Percentiles rank a stretch among this genome's conserved stretches.
Conservation (phyloP, 2,797 vertebrate species). For the Phoebastria nigripes region DNA sequence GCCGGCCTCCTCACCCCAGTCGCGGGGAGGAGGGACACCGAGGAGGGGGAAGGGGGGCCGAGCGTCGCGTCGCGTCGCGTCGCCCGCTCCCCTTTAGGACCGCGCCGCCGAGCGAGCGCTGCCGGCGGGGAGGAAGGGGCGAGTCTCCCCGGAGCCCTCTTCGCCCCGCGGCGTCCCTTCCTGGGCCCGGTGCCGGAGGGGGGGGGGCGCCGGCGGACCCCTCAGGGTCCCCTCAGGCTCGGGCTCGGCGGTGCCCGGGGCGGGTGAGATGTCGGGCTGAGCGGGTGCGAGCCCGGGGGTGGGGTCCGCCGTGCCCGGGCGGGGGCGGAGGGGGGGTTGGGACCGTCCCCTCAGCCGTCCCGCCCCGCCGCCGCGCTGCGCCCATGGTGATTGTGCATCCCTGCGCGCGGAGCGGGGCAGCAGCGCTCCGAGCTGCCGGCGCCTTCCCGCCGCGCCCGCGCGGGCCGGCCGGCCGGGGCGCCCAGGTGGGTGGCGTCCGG, state of each 20-base stretch:
- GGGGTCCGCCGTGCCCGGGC: neutral
- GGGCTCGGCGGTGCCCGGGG: neutral
- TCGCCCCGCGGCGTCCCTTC: neutral
- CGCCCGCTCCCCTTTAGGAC: neutral
- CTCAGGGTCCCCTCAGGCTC: neutral
- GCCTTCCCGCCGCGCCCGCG: neutral
- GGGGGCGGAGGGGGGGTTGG: neutral
- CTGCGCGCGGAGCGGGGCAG: neutral
- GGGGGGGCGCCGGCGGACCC: neutral
- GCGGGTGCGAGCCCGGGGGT: neutral
- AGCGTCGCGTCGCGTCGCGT: neutral
- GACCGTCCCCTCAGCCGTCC: neutral
- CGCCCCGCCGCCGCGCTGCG: neutral
- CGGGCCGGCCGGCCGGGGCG: neutral
- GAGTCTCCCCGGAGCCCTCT: neutral
- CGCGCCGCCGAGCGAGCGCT: neutral
- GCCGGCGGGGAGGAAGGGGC: neutral
- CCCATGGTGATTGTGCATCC: slow-evolving; percentile 14
- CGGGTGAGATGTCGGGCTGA: slow-evolving; percentile 5
- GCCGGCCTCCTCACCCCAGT: neutral
- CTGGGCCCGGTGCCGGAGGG: neutral
- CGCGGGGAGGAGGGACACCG: neutral
- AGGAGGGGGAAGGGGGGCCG: neutral
- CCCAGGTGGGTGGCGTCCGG: neutral
- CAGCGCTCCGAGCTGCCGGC: neutral